Evolutionary conservation across 2,888 invertebrate species (phyloP), one percentile per base, ranked within the genome.

Genomic region (Sesamia inferens): DNA sequence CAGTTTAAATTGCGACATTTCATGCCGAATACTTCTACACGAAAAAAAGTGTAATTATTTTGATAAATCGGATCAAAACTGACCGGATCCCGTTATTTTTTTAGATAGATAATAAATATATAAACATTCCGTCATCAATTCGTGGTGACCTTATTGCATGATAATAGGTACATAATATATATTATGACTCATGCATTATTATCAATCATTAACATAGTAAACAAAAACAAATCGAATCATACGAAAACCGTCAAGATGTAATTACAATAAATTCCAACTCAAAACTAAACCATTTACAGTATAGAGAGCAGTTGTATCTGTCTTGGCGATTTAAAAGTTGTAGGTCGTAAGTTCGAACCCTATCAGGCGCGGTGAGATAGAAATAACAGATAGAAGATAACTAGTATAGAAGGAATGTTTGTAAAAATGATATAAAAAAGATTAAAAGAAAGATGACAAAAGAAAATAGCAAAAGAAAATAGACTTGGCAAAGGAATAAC

Each of bases 181-280:
- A 68, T 78, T 16, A 68, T 78, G 78, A 80, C 31, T 78, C 74
- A 78, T 59, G n/a, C 48, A 24, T 78, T 59, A 73, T 74, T 64
- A 73, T 74, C 74, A 79, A 55, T 22, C 22, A 57, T 31, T 68
- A 79, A 14, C 13, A 64, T 68, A 72, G n/a, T 79, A 67, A 74
- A 80, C 59, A 79, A 68, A 55, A 8, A 58, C 5, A 44, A 55
- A 78, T 78, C 62, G 55, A 78, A 57, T 78, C 71, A 71, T 62
- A 47, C 31, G 2, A 19, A 57, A 22, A 57, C 13, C 59, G 62
- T 70, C 22, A 78, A 42, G 48, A 78, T 70, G 10, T 59, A 51
- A 31, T 31, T 31, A 31, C 31, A 31, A 31, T 31, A 31, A 31
- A 31, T 31, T 31, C 31, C 31, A 31, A 31, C 31, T 31, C 31